Percentiles rank a stretch among this genome's conserved stretches.
Evolutionary conservation across 2,797 vertebrate genomes (phyloP).

Genomic region (Hipposideros larvatus): DNA sequence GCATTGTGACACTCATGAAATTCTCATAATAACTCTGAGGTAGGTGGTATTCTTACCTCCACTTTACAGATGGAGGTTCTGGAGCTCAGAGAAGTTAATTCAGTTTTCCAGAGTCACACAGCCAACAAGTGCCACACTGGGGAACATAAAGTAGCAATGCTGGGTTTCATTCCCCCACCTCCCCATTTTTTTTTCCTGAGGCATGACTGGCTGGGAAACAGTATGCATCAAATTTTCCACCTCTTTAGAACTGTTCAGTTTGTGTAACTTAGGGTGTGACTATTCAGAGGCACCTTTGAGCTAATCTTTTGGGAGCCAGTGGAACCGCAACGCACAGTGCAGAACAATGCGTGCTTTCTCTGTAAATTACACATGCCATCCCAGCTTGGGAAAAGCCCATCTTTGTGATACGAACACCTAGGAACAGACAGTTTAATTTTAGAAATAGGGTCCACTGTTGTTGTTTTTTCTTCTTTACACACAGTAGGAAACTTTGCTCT

Average conservation of each 20-base stretch:
- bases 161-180: slow-evolving; percentile 40
- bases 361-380: neutral
- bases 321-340: neutral
- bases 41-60: neutral
- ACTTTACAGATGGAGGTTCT: neutral
- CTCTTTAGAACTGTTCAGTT: slow-evolving; percentile 59
- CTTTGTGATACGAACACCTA: neutral
- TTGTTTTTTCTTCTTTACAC: neutral
- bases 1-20: slow-evolving; percentile 13
- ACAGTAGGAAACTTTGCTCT: neutral
- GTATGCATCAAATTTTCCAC: slow-evolving; percentile 72
- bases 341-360: slow-evolving; percentile 68
- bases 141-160: neutral
- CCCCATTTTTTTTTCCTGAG: slow-evolving; percentile 5
- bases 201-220: slow-evolving; percentile 51
- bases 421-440: slow-evolving; percentile 9
- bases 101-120: neutral
- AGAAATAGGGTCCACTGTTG: neutral
- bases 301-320: slow-evolving; percentile 60
- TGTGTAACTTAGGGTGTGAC: slow-evolving; percentile 61
- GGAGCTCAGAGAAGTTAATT: neutral
- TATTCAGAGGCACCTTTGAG: slow-evolving; percentile 65
- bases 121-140: neutral
- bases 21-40: slow-evolving; percentile 9
- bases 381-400: neutral